Base-by-base conservation (phyloP, 2,797 vertebrate species). In the Poecile montanus region DNA sequence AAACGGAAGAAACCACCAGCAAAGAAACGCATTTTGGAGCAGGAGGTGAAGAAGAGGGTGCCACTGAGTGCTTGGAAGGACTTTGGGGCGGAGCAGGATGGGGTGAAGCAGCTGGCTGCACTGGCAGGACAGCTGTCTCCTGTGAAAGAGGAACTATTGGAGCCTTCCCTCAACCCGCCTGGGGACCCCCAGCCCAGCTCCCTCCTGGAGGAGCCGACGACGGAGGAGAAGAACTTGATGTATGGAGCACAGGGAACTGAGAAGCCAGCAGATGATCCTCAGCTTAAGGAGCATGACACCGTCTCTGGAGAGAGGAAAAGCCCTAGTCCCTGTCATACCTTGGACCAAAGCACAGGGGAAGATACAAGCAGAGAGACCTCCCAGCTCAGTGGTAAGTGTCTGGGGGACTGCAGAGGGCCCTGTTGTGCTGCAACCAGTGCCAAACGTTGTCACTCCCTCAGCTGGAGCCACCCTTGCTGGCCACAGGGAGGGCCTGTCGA, bases 1-100 rank as follows among this genome's bases (percentile, higher is more conserved):
- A 98, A 98, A 94, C 98, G 98, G 97, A 99, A 98, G 97, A 99
- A 98, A 96, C 98, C 98, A 88, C 73, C 93, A 8, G 91, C 86
- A 30, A 97, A 97, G 75, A 97, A 97, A 61, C 86, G 95, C 3
- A 34, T 88, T 62, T 61, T 97, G 83, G 95, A 94, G 82, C 85
- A 98, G 97, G 98, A 98, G 97, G 44, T 97, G 97, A 95, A 98
- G 97, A 93, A 95, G 96, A 65, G 96, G 92, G 86, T 82, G 44
- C 65, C 26, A 0, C 75, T 68, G 3, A 76, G 93, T 1, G 75
- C 73, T 81, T 96, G 51, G 88, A 98, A 95, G 90, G 92, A 42
- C 97, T 97, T 63, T 13, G 96, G 29, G 93, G 96, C 56, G 50
- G 82, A 83, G 70, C 78, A 80, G 66, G 94, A 93, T 0, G 68